phyloP scores from a whole-genome alignment of 2,113 vertebrate genomes.

The Saiga tatarica region DNA sequence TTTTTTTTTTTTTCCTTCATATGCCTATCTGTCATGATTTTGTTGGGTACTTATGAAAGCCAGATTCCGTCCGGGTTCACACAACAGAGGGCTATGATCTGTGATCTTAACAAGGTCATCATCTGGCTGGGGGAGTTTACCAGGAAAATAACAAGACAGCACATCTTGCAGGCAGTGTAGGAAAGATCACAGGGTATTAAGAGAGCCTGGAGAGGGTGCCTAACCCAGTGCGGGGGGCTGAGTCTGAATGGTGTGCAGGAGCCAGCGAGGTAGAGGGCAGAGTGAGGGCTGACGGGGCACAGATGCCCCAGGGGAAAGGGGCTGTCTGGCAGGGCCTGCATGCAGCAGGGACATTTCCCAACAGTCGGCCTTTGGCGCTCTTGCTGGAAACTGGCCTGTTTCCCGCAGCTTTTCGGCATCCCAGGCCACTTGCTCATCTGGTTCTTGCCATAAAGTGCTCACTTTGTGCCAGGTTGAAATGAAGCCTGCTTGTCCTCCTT shows the following conservation, averaged over 20 bases:
- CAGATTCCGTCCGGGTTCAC: not conserved
- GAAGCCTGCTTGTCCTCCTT: not conserved
- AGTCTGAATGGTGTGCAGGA: not conserved
- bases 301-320: fast-evolving
- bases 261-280: not conserved
- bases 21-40: not conserved
- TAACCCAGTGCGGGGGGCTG: not conserved
- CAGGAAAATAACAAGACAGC: fast-evolving
- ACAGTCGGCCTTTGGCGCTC: not conserved
- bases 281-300: not conserved
- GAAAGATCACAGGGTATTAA: not conserved
- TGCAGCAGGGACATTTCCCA: not conserved
- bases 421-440: not conserved
- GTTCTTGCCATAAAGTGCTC: constrained; percentile 15
- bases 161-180: not conserved
- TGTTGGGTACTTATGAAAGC: fast-evolving
- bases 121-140: not conserved
- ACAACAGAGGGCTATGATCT: not conserved
- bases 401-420: not conserved
- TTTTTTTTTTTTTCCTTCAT: not conserved
- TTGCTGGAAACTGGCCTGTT: not conserved
- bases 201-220: not conserved
- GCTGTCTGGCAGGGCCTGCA: fast-evolving
- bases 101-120: not conserved
- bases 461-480: not conserved